Evolutionary conservation across 35 echinoderm and acorn worm species (phyloP).

Genomic region (Patiria miniata): DNA sequence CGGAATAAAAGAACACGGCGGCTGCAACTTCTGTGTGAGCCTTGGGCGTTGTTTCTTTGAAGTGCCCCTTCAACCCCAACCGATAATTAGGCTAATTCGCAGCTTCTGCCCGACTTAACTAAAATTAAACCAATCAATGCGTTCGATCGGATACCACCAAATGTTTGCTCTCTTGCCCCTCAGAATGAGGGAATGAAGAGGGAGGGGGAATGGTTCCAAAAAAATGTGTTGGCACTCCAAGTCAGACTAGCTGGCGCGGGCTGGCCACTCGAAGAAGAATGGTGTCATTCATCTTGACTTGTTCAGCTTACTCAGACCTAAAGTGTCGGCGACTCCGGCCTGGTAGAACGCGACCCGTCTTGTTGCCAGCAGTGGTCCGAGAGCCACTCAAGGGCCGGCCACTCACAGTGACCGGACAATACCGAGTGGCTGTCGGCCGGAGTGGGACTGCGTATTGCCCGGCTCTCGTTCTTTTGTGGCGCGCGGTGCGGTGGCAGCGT

Average conservation of each 20-base stretch:
- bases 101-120: background rate
- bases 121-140: conserved; percentile 14
- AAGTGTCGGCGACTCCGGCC: conserved; percentile 2
- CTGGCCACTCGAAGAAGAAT: conserved; percentile 7
- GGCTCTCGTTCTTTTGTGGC: background rate
- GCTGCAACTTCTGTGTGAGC: too few species aligned
- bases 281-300: conserved; percentile 28
- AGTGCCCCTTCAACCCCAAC: too few species aligned
- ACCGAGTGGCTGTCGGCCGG: conserved; percentile 16
- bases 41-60: too few species aligned
- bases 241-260: conserved; percentile 13
- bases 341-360: too few species aligned
- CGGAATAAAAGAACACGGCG: too few species aligned
- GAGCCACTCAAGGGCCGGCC: conserved; percentile 18
- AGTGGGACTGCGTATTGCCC: background rate
- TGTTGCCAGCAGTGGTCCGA: background rate
- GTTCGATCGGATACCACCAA: background rate
- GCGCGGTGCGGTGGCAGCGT: background rate
- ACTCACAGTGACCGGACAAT: background rate
- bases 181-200: background rate
- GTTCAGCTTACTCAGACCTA: background rate
- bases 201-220: background rate
- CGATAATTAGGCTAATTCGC: background rate
- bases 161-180: background rate
- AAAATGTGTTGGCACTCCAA: conserved; percentile 18